A percentile compares a stretch with the other conserved stretches of the same genome.
Conservation (phyloP, 37 sponge, comb jelly and placozoan species). For the Chondrilla cf. caribensis region DNA sequence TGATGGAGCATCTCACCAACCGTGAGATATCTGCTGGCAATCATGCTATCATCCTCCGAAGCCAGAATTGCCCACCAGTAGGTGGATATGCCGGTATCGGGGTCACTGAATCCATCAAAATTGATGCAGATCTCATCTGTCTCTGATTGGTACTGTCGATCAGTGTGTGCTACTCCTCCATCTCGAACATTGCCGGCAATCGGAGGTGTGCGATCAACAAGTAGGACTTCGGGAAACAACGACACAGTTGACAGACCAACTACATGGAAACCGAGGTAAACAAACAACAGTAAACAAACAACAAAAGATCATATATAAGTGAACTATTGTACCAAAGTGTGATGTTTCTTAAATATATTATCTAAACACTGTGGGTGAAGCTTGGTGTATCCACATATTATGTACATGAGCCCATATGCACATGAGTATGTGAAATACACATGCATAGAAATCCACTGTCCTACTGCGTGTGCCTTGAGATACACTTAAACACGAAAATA, state of each 20-base stretch:
- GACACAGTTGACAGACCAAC: constrained; percentile 55
- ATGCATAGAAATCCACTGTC: no score
- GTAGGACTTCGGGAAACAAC: constrained; percentile 20
- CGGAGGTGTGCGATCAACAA: constrained; percentile 72
- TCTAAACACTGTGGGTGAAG: no score
- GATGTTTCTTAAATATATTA: no score
- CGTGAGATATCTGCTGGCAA: constrained; percentile 5
- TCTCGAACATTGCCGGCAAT: constrained; percentile 46
- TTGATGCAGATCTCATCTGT: constrained; percentile 53
- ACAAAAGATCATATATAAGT: neutral
- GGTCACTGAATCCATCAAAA: constrained; percentile 59
- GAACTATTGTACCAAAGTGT: neutral
- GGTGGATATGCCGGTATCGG: constrained; percentile 51
- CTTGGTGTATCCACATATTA: no score
- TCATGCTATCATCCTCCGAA: neutral
- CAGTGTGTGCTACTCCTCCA: constrained; percentile 24
- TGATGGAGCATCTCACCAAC: constrained; percentile 4
- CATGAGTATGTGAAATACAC: no score
- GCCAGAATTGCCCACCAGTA: constrained; percentile 44
- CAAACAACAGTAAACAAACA: no score
- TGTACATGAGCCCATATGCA: no score
- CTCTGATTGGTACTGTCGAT: constrained; percentile 43
- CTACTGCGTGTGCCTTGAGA: no score
- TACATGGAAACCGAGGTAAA: constrained; percentile 1
- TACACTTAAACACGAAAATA: no score